Evolutionary conservation across 2,797 vertebrate genomes (phyloP).

Genomic region (Momotus momota): DNA sequence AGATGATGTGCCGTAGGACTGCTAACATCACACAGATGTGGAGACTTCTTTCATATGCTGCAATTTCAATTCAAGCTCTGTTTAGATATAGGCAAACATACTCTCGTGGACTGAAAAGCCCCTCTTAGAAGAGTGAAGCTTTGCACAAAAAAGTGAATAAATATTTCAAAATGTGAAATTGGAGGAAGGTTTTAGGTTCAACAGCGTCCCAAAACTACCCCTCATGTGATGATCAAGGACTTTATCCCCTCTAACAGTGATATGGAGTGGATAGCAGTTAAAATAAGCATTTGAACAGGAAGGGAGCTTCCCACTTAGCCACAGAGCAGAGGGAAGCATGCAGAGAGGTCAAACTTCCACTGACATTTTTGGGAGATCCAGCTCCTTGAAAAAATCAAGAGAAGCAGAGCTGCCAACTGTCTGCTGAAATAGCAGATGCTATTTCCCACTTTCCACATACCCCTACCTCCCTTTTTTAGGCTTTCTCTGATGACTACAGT

Average conservation of each 20-base stretch:
- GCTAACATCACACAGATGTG: rapidly evolving
- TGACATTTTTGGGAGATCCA: neutral
- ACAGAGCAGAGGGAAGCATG: neutral
- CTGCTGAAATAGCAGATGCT: neutral
- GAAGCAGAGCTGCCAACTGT: rapidly evolving
- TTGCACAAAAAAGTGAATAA: neutral
- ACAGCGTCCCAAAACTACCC: neutral
- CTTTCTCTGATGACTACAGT: neutral
- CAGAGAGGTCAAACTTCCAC: neutral
- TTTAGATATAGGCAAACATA: neutral
- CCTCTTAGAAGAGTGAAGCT: neutral
- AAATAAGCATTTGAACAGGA: neutral
- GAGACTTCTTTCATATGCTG: neutral
- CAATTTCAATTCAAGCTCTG: neutral
- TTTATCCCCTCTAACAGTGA: neutral
- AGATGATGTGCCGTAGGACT: neutral
- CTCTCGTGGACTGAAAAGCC: neutral
- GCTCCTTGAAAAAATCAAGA: neutral
- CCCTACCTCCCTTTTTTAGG: neutral
- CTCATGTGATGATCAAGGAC: neutral
- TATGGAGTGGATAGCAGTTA: neutral
- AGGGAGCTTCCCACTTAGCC: neutral
- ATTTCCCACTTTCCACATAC: neutral
- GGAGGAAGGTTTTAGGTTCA: neutral
- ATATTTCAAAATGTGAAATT: neutral